A percentile compares a stretch with the other conserved stretches of the same genome.
These are phyloP conservation scores for Palythoa grandiflora DNA, from an alignment of 92 coral and sea anemone species.

Conservation along the genomic window DNA sequence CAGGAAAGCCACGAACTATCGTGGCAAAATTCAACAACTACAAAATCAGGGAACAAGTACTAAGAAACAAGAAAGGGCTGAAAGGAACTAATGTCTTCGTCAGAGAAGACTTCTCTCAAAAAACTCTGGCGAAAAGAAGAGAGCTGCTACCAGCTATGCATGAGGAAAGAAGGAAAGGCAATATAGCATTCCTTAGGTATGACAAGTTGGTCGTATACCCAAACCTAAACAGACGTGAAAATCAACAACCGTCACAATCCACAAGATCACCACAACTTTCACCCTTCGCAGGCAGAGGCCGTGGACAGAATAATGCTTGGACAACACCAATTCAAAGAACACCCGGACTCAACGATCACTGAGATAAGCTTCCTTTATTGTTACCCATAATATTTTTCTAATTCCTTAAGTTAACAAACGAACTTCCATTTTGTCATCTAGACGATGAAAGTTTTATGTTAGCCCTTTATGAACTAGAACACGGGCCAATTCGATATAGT, in stretches of 20 bases:
- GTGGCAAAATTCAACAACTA: slow-evolving; percentile 43
- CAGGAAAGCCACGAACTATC: slow-evolving; percentile 46
- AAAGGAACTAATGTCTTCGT: slow-evolving; percentile 54
- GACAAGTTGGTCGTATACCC: slow-evolving; percentile 48
- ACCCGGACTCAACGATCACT: slow-evolving; percentile 32
- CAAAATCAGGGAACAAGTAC: slow-evolving; percentile 33
- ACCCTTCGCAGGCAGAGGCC: slow-evolving; percentile 30
- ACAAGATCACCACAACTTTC: slow-evolving; percentile 31
- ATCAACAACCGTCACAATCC: slow-evolving; percentile 28
- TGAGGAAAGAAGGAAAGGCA: slow-evolving; percentile 47
- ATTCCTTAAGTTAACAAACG: slow-evolving; percentile 25
- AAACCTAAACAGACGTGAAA: slow-evolving; percentile 18
- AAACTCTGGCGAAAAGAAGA: slow-evolving; percentile 35
- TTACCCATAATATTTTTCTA: slow-evolving; percentile 28
- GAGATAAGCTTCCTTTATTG: slow-evolving; percentile 27
- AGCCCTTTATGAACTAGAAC: not conserved
- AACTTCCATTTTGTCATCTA: not conserved
- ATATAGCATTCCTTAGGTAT: slow-evolving; percentile 45
- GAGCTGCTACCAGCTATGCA: slow-evolving; percentile 48
- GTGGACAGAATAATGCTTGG: slow-evolving; percentile 25
- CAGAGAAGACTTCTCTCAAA: slow-evolving; percentile 57
- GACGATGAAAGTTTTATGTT: not conserved
- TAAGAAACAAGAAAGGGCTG: slow-evolving; percentile 36
- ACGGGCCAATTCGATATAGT: not conserved
- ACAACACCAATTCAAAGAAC: slow-evolving; percentile 27